phyloP scores from a whole-genome alignment of 2,113 vertebrate genomes.

The Oreochromis tanganicae region DNA sequence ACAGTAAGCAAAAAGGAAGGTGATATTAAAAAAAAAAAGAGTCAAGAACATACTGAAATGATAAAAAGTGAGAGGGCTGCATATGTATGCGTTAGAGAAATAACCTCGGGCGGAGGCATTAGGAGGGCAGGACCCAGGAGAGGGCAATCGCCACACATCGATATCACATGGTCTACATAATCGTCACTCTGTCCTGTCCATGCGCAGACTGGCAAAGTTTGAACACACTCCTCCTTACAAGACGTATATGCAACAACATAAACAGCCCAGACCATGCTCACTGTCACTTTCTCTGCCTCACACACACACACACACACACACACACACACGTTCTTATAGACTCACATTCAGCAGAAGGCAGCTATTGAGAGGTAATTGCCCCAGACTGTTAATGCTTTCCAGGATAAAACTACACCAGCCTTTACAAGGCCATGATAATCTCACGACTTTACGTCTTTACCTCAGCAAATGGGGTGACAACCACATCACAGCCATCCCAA shows the following conservation, averaged over 20 bases:
- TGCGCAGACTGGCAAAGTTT: neutral
- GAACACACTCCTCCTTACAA: neutral
- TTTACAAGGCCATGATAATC: constrained; percentile 60
- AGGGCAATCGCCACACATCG: constrained; percentile 58
- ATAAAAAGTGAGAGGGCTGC: neutral
- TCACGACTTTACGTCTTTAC: constrained; percentile 43
- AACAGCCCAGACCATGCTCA: neutral
- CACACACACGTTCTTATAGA: neutral
- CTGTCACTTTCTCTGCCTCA: neutral
- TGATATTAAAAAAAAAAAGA: neutral
- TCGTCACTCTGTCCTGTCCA: neutral
- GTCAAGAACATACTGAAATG: neutral
- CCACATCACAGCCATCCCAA: neutral
- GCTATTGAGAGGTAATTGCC: constrained; percentile 50
- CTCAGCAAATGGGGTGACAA: constrained; percentile 35
- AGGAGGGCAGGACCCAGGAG: constrained; percentile 47
- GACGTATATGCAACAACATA: neutral
- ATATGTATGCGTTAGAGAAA: constrained; percentile 3
- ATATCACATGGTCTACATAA: constrained; percentile 39
- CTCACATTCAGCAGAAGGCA: constrained; percentile 25
- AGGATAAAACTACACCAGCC: constrained; percentile 48
- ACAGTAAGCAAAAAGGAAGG: neutral
- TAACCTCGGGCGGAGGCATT: constrained; percentile 34
- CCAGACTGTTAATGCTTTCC: constrained; percentile 52
- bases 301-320: neutral